Percentiles rank a stretch among this genome's conserved stretches.
phyloP scores from a whole-genome alignment of 2,888 invertebrate genomes.

The Octonoba sinensis region DNA sequence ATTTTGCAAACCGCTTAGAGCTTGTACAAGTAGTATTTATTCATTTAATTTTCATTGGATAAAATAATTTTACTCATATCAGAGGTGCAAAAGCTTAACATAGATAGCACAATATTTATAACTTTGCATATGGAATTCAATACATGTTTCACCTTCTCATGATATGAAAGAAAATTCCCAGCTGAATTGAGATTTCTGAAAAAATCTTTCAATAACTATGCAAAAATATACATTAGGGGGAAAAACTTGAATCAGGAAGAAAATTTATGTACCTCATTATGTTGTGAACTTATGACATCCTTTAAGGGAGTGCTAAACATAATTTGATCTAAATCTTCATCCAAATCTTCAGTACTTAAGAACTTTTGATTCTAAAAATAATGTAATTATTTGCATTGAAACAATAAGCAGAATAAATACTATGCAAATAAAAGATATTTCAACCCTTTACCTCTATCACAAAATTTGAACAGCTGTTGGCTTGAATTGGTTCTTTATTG shows the following conservation, averaged over 20 bases:
- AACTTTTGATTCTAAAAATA: slow-evolving; percentile 9
- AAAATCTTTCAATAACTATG: neutral
- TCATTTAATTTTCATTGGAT: no score
- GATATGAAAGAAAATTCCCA: no score
- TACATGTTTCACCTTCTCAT: no score
- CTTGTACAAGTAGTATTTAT: no score
- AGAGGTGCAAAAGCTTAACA: no score
- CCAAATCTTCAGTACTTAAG: slow-evolving; percentile 14
- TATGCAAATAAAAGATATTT: neutral
- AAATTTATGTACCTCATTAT: slow-evolving; percentile 7
- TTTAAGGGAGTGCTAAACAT: slow-evolving; percentile 47
- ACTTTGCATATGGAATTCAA: neutral
- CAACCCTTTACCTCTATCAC: neutral
- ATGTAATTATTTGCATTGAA: neutral
- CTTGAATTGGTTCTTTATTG: neutral
- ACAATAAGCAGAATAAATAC: neutral
- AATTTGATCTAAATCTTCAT: slow-evolving; percentile 23
- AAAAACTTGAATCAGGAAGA: neutral
- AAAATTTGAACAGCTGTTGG: neutral
- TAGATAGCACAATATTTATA: neutral
- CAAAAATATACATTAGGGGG: neutral
- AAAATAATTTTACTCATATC: no score
- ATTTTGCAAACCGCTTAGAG: no score
- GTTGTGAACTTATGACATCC: neutral
- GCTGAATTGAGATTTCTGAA: no score